These are phyloP conservation scores for Pampus argenteus DNA, from an alignment of 2,797 vertebrate species.

Conservation along the genomic window DNA sequence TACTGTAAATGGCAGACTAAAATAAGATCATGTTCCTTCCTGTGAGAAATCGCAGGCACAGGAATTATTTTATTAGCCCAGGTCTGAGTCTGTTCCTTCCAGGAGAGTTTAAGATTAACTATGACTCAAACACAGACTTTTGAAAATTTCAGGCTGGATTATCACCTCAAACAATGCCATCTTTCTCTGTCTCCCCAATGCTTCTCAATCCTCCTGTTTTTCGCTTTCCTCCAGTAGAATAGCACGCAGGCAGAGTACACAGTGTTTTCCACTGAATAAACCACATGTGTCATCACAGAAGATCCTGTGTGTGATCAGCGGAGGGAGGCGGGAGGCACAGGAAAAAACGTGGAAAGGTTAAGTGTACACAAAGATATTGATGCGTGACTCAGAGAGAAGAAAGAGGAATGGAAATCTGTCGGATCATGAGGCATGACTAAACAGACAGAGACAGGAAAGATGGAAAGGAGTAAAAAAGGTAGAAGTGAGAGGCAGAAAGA, in stretches of 20 bases:
- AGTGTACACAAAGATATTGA: constrained; percentile 83
- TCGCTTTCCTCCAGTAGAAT: constrained; percentile 30
- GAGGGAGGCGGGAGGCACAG: constrained; percentile 59
- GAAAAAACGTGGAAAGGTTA: constrained; percentile 77
- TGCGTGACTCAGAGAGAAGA: constrained; percentile 77
- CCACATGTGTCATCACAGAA: constrained; percentile 75
- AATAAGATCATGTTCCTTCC: constrained; percentile 43
- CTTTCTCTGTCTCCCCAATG: constrained; percentile 34
- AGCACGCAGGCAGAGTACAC: constrained; percentile 52
- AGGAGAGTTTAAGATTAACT: constrained; percentile 74
- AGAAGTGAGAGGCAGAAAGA: constrained; percentile 12
- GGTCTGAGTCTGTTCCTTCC: constrained; percentile 64
- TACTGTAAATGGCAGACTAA: constrained; percentile 21
- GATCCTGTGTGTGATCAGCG: constrained; percentile 67
- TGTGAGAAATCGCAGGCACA: constrained; percentile 22
- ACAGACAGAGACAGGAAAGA: constrained; percentile 40
- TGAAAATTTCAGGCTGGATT: constrained; percentile 57
- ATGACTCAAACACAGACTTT: constrained; percentile 63
- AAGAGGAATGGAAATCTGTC: constrained; percentile 68
- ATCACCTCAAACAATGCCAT: constrained; percentile 60
- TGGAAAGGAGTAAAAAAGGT: constrained; percentile 21
- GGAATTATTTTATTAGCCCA: constrained; percentile 56
- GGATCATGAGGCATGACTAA: constrained; percentile 57
- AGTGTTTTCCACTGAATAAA: constrained; percentile 68
- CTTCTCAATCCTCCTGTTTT: constrained; percentile 29